Evolutionary conservation across 2,797 vertebrate genomes (phyloP), one percentile per base, ranked within the genome.

Genomic region (Molossus alvarezi): DNA sequence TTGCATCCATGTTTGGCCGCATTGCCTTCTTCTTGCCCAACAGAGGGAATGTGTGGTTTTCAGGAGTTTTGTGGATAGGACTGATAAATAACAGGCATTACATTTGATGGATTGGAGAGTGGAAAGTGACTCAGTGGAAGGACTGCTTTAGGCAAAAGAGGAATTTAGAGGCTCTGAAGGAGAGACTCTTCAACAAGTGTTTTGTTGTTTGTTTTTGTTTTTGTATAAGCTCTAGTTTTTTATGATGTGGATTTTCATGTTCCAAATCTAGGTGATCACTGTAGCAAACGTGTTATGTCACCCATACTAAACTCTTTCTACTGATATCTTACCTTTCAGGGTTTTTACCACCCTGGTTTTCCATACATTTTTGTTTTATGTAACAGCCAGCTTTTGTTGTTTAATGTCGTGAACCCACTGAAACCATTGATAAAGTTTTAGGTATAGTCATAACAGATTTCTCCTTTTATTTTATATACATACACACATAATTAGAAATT

Each of bases 381-480:
- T 71, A 86, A 72, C 29, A 86, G 76, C 33, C 33, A 76, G 33
- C 21, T 95, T 75, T 87, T 69, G 65, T 62, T 27, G 51, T 91
- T 72, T 82, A 58, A 62, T 91, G 18, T 89, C 65, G 29, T 20
- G 55, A 93, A 41, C 27, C 33, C 67, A 72, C 0, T 62, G n/a
- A 77, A 67, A 57, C 25, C 25, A 79, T 20, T 91, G 69, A 45
- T 84, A 51, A 90, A 72, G 5, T 87, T 97, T 79, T 79, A 87
- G 64, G 45, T 73, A 8, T 29, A 77, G 23, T 51, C 33, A 21
- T 73, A 62, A 85, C 10, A 51, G 2, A 29, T 62, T 85, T 95
- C 37, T 90, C 29, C 41, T 93, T n/a, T 77, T 79, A 33, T n/a
- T 88, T 86, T 91, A n/a, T 53, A 8, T 57, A 64, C 15, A 27